Percentiles rank a stretch among this genome's conserved stretches.
These are phyloP conservation scores for Syrista parreyssii DNA, from an alignment of 2,888 invertebrate genomes.

Conservation along the genomic window DNA sequence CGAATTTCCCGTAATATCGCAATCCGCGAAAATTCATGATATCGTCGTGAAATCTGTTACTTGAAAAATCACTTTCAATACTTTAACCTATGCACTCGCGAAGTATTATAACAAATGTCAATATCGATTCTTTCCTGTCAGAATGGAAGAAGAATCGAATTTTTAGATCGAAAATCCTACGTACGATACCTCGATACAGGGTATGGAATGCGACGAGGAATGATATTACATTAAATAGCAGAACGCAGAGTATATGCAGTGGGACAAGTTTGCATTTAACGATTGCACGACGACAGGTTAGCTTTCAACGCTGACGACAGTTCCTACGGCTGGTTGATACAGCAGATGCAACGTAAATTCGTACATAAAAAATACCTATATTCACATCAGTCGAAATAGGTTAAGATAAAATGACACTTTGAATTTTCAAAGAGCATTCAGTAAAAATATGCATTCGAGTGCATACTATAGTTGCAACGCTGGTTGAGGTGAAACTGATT, in stretches of 20 bases:
- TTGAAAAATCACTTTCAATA: background rate
- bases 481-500: constrained; percentile 14
- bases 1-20: background rate
- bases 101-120: background rate
- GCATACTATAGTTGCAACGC: constrained; percentile 10
- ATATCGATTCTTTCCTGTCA: background rate
- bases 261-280: background rate
- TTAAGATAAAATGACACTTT: background rate
- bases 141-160: background rate
- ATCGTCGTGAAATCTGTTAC: background rate
- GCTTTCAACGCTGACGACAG: background rate
- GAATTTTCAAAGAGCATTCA: background rate
- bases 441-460: constrained; percentile 17
- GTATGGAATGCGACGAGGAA: background rate
- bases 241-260: background rate
- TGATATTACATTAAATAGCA: background rate
- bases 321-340: background rate
- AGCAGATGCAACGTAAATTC: background rate
- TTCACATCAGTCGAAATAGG: background rate
- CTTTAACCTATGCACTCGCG: background rate
- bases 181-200: background rate
- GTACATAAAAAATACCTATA: background rate
- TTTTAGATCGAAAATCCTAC: background rate
- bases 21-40: background rate
- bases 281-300: background rate